Percentiles rank a stretch among this genome's conserved stretches.
phyloP scores from a whole-genome alignment of 2,797 vertebrate genomes.

The Anableps anableps region DNA sequence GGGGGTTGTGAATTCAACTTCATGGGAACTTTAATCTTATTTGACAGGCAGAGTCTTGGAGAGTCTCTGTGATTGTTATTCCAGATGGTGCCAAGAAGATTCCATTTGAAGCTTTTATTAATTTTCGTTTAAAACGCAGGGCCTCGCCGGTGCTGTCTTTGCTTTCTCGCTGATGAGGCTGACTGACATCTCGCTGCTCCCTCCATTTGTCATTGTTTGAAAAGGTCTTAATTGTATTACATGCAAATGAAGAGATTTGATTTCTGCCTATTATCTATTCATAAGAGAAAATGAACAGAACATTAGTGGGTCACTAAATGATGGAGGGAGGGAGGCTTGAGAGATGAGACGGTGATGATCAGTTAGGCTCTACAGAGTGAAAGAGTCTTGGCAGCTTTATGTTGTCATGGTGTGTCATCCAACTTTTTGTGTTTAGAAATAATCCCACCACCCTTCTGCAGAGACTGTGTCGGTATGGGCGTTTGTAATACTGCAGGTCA shows the following conservation, averaged over 20 bases:
- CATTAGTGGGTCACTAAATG: conserved; percentile 89
- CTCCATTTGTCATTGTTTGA: conserved; percentile 98
- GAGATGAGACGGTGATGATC: conserved; percentile 45
- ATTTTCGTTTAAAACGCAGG: conserved; percentile 88
- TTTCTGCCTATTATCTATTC: conserved; percentile 96
- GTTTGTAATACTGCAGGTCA: conserved; percentile 53
- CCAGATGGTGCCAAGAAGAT: conserved; percentile 88
- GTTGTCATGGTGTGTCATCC: not conserved
- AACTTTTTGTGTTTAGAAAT: conserved; percentile 28
- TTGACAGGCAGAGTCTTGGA: conserved; percentile 68
- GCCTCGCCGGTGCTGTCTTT: conserved; percentile 84
- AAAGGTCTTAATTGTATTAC: conserved; percentile 98
- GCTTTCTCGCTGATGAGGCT: conserved; percentile 88
- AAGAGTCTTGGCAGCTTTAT: conserved; percentile 38
- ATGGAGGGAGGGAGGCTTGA: conserved; percentile 22
- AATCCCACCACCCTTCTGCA: conserved; percentile 6
- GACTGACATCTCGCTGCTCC: conserved; percentile 93
- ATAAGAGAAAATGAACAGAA: conserved; percentile 97
- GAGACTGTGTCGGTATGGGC: conserved; percentile 19
- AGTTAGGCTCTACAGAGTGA: conserved; percentile 20
- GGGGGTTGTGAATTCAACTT: conserved; percentile 47
- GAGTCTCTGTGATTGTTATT: conserved; percentile 84
- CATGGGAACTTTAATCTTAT: conserved; percentile 61
- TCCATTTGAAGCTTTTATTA: conserved; percentile 93
- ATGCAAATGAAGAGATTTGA: conserved; percentile 99